Evolutionary conservation across 2,113 vertebrate genomes (phyloP), one percentile per base, ranked within the genome.

Genomic region (Hylia prasina): DNA sequence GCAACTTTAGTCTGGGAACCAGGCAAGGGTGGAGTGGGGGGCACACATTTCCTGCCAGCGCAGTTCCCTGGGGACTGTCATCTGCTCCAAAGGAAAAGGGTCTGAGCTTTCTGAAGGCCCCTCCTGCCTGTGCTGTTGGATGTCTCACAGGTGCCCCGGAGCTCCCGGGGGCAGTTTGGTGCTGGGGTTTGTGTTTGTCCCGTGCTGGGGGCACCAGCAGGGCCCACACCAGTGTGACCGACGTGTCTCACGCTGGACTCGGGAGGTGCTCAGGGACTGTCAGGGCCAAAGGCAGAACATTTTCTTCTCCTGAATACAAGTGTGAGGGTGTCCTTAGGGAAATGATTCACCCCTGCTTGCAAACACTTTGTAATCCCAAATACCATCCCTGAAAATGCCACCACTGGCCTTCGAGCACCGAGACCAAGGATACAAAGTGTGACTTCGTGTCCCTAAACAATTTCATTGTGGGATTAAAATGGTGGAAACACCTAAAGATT

Each of bases 291-390:
- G 45, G 45, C 56, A 79, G 95, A 90, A 69, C 63, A 39, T 93
- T 88, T 70, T 89, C 87, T 91, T 18, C 68, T 85, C 50, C 69
- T 27, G 61, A 82, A 57, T 31, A 11, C 60, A 25, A 89, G 75
- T 44, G 22, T 48, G 66, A 91, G 39, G 48, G 48, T 93, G 72
- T 94, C 87, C 89, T 69, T 37, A 53, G 57, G 89, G 91, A 93
- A 89, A 45, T 93, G 85, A 96, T 83, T 95, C 93, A 95, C 51
- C 56, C 54, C 48, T 85, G 81, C 70, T 93, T 95, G 94, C 89
- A 90, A 94, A 89, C 94, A 94, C 69, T 94, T 70, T 90, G 81
- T 94, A 76, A 95, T 90, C 81, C 50, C 77, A 76, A 97, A 92
- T 39, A 35, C 57, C 89, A 81, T 51, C 44, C 70, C 66, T 78